Conservation (phyloP, 2,888 invertebrate species). For the Synanthedon tipuliformis region DNA sequence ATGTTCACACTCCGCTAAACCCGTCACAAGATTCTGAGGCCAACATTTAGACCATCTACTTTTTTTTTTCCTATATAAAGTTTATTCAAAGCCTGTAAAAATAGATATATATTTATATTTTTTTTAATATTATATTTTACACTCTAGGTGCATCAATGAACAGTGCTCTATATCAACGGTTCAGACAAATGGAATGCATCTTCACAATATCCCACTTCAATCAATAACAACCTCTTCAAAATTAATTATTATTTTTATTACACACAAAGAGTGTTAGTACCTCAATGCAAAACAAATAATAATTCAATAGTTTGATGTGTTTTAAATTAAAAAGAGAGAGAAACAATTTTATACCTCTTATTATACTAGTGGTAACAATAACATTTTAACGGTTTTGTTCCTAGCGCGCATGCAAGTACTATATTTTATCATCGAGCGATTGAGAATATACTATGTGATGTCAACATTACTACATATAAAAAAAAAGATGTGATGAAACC, state of each 20-base stretch:
- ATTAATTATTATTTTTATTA: conserved; percentile 9
- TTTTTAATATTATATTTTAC: conserved; percentile 31
- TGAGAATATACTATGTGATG: not conserved
- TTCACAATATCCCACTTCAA: conserved; percentile 52
- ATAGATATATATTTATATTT: conserved; percentile 29
- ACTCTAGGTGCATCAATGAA: conserved; percentile 55
- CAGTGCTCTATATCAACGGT: conserved; percentile 51
- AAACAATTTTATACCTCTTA: conserved; percentile 53
- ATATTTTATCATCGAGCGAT: not conserved
- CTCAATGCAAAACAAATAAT: conserved; percentile 38
- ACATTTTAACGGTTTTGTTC: conserved; percentile 36
- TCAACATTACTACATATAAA: not conserved
- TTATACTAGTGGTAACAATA: conserved; percentile 66
- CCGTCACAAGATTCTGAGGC: not conserved
- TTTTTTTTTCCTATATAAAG: conserved; percentile 18
- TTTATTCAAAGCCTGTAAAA: conserved; percentile 45
- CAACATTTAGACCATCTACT: conserved; percentile 21
- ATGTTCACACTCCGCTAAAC: not conserved
- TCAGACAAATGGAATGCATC: conserved; percentile 63
- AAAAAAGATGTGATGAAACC: not conserved
- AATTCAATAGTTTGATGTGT: conserved; percentile 15
- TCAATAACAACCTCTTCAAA: conserved; percentile 44
- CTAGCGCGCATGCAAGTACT: not conserved
- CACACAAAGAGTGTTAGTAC: conserved; percentile 36
- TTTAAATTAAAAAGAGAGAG: conserved; percentile 38